Base-by-base conservation (phyloP, 1,140 invertebrate genomes). In the Magallana angulata region DNA sequence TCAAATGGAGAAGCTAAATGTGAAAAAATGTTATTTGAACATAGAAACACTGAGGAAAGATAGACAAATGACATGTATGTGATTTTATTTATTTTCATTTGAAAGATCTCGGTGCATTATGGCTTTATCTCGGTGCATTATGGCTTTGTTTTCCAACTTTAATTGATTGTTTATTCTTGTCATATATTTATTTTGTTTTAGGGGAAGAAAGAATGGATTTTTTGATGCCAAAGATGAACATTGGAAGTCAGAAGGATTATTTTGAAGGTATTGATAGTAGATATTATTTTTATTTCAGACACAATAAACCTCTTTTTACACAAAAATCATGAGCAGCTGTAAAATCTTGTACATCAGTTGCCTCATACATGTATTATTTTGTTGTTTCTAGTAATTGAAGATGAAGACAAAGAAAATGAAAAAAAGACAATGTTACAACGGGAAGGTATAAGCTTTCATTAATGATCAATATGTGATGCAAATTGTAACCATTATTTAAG, bases 181-280 rank as follows among this genome's bases (percentile, higher is more conserved):
- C 36, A 48, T 48, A 48, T 48, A 48, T 48, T 48, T 48, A 48
- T 48, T 48, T 48, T 48, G 3, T 76, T 68, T 8, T 36, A 76
- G 68, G 68, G 68, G 68, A 76, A 76, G 68, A 76, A 30, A 76
- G 68, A 76, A 76, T 76, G 68, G 36, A 76, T 76, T 76, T 76
- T 8, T 30, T 76, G 24, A 76, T 76, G 68, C 68, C 68, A 76
- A 76, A 76, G 24, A 76, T 76, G 68, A 76, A 30, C 18, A 76
- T 76, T 30, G 68, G 68, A 76, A 76, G 24, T 30, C 8, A 36
- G 11, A 76, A 76, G 24, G 68, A 76, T 76, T 76, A 30, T 30
- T 76, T 30, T 76, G 68, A 76, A 76, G 68, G 68, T 76, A 76
- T 48, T 48, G 36, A 48, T 48, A 48, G 36, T 48, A 48, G 36